These are phyloP conservation scores for Myiotriccus ornatus DNA, from an alignment of 2,797 vertebrate genomes.

Conservation along the genomic window DNA sequence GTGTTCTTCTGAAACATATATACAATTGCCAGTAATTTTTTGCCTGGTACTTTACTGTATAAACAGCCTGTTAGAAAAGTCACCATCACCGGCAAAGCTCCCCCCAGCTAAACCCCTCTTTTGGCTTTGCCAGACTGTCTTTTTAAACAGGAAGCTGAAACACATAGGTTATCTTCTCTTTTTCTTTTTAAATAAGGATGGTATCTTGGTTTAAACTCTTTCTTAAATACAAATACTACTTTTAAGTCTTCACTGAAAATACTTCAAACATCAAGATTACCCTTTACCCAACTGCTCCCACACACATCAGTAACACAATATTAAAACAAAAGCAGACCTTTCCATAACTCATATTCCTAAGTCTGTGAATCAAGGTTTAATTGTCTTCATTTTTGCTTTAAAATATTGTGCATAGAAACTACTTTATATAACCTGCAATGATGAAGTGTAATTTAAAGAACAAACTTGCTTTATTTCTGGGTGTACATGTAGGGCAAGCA, in stretches of 20 bases:
- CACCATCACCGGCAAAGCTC: background rate
- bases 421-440: background rate
- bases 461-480: background rate
- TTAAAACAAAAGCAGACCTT: background rate
- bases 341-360: background rate
- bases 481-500: background rate
- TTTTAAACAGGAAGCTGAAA: conserved; percentile 22
- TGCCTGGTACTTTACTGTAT: background rate
- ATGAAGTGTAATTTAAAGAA: background rate
- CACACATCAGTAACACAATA: background rate
- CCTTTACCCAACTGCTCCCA: background rate
- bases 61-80: conserved; percentile 26
- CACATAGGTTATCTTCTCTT: background rate
- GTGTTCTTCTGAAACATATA: background rate
- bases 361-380: background rate
- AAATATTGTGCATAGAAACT: background rate
- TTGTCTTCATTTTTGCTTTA: background rate
- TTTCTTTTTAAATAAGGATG: background rate
- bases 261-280: background rate
- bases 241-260: background rate
- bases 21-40: background rate
- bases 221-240: background rate
- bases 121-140: background rate
- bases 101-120: background rate
- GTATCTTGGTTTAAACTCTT: background rate